phyloP scores from a whole-genome alignment of 2,888 invertebrate genomes.

The Zeuzera pyrina region DNA sequence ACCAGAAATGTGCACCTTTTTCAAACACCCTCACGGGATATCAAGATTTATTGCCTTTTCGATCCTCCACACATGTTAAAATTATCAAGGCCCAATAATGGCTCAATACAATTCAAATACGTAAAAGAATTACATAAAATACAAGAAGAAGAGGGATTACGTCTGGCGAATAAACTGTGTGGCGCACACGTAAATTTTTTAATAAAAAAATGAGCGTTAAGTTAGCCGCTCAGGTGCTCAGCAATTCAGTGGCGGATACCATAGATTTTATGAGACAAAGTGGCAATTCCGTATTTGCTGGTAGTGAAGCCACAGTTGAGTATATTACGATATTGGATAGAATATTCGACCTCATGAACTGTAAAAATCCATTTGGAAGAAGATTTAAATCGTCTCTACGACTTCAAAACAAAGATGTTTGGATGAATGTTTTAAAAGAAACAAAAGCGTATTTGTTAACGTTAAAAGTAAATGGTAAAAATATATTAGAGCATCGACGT shows the following conservation, averaged over 20 bases:
- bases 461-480: conserved; percentile 1
- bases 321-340: conserved; percentile 11
- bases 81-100: too few relatives aligned
- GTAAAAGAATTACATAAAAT: too few relatives aligned
- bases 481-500: conserved; percentile 1
- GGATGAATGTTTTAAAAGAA: conserved; percentile 3
- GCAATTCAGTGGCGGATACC: neutral
- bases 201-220: neutral
- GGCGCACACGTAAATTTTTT: too few relatives aligned
- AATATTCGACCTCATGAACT: conserved; percentile 12
- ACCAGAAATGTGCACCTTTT: too few relatives aligned
- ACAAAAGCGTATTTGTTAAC: conserved; percentile 6
- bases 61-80: too few relatives aligned
- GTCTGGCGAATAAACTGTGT: too few relatives aligned
- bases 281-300: neutral
- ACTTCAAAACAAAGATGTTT: conserved; percentile 7
- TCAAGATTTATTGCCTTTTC: too few relatives aligned
- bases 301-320: neutral
- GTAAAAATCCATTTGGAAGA: conserved; percentile 10
- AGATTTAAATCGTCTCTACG: conserved; percentile 13
- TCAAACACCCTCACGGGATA: too few relatives aligned
- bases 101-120: too few relatives aligned
- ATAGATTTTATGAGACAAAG: neutral
- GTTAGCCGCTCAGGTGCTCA: neutral
- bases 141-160: too few relatives aligned